These are phyloP conservation scores for Bubo scandiacus DNA, from an alignment of 2,113 vertebrate species.

Conservation along the genomic window DNA sequence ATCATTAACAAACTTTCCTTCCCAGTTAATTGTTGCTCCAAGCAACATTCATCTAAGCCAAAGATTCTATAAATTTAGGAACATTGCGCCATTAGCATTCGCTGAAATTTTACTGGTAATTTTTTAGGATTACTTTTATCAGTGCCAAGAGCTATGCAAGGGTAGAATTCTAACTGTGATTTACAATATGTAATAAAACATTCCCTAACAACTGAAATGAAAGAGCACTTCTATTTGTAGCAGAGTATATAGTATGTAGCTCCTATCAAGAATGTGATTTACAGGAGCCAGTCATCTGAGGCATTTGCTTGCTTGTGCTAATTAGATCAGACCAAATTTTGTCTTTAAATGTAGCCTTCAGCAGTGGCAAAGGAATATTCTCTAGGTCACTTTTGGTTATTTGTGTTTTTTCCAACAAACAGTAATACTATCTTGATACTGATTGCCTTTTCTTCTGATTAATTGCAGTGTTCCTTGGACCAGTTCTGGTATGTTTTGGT, in stretches of 20 bases:
- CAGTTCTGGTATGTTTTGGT: neutral
- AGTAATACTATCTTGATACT: neutral
- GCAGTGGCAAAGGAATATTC: neutral
- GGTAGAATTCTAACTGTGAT: neutral
- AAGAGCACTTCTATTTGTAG: neutral
- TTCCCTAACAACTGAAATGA: neutral
- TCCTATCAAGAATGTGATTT: neutral
- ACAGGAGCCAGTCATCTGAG: neutral
- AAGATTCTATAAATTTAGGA: neutral
- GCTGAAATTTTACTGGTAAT: neutral
- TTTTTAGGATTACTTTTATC: slow-evolving; percentile 4
- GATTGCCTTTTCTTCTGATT: neutral
- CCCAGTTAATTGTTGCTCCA: neutral
- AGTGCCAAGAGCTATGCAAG: neutral
- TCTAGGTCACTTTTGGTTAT: neutral
- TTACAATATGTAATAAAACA: slow-evolving; percentile 2
- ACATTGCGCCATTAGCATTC: neutral
- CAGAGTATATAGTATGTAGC: neutral
- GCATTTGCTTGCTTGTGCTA: neutral
- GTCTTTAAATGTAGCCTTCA: neutral
- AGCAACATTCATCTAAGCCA: slow-evolving; percentile 2
- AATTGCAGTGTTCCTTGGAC: neutral
- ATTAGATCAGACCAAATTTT: neutral
- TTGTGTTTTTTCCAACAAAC: neutral
- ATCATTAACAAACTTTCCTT: neutral